Evolutionary conservation across 2,797 vertebrate species (phyloP).

Genomic region (Chaetophractus vellerosus): DNA sequence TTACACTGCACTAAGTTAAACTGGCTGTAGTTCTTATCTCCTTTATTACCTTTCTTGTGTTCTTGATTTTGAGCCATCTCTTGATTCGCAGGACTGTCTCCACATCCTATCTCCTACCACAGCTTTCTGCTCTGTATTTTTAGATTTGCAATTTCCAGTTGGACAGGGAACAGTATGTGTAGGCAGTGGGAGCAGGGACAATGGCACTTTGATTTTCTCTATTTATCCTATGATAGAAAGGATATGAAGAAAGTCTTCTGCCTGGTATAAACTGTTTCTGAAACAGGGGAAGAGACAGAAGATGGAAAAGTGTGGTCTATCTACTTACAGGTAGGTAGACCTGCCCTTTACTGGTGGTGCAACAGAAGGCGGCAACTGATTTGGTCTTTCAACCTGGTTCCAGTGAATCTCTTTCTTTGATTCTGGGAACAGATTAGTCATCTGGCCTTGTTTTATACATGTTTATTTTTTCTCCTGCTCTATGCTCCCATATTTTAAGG

Average conservation of each 20-base stretch:
- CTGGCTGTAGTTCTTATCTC: neutral
- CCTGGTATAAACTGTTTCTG: constrained; percentile 11
- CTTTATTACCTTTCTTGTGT: neutral
- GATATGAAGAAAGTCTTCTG: neutral
- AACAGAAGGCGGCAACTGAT: neutral
- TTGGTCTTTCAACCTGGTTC: neutral
- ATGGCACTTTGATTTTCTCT: neutral
- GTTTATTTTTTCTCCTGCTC: neutral
- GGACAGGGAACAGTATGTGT: neutral
- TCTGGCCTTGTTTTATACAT: neutral
- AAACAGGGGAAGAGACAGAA: neutral
- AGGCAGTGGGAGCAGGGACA: neutral
- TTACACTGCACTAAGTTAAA: neutral
- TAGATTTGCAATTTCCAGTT: neutral
- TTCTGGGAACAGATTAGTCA: neutral
- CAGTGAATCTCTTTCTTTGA: neutral
- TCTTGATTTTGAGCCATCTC: neutral
- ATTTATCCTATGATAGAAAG: neutral
- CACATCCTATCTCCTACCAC: neutral
- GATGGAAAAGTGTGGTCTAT: neutral
- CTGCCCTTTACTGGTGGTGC: neutral
- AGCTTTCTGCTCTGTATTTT: neutral
- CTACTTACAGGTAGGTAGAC: neutral
- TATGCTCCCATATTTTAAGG: neutral
- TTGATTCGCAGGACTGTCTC: neutral